Base-by-base conservation (phyloP, 1,140 invertebrate species). In the Rhagoletis zephyria region DNA sequence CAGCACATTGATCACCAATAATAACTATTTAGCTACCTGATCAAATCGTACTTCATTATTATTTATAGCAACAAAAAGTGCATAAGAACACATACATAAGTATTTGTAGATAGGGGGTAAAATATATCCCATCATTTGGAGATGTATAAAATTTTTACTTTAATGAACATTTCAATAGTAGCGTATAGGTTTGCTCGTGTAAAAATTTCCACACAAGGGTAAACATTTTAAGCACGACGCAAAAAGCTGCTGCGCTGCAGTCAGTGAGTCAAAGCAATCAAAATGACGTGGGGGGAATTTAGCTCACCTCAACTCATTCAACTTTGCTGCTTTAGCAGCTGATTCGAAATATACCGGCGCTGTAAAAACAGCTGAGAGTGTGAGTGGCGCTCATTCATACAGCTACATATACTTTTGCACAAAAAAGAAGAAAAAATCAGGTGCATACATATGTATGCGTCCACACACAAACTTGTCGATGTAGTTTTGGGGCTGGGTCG, bases 311-410 rank as follows among this genome's bases (percentile, higher is more conserved):
- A 67, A 2, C 64, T 30, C 30, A 67, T 67, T 16, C 19, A 19
- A 67, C 30, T 67, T 30, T 67, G 64, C 64, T 40, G 30, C 30
- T 30, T 30, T 30, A 81, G 74, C 74, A 81, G 74, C 74, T 81
- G 74, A 56, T 81, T 81, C 74, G 48, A 51, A 81, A 81, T 9
- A 48, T 81, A 48, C 74, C 74, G 74, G 74, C n/a, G 74, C 74
- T 81, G n/a, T 81, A 81, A 77, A 67, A 77, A 81, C 74, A 81
- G 74, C 74, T 81, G 74, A 81, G 74, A 81, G 74, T 56, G 56
- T 14, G 74, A 81, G 74, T 81, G 74, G 74, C 74, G 74, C 74
- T 51, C 74, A 81, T 51, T 81, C 51, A 81, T 56, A 19, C 70
- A 77, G 4, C 9, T 9, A 67, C 4, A 67, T 4, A 6, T 67